Percentiles rank a stretch among this genome's conserved stretches.
Conservation (phyloP, 2,797 vertebrate genomes). For the Sebastes hopkinsi region DNA sequence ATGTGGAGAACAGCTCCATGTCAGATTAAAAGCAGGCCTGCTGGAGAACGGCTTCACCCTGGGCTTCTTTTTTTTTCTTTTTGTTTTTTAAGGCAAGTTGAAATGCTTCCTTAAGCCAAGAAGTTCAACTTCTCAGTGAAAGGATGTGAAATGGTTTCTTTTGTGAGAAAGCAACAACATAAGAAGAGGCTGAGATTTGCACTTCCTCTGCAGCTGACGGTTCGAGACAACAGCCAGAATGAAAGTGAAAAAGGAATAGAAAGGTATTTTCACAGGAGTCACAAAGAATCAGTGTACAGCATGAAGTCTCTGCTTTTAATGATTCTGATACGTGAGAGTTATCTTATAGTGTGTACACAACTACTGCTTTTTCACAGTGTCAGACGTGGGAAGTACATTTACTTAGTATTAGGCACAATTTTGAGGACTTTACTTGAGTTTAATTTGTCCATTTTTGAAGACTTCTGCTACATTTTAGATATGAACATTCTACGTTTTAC, state of each 20-base stretch:
- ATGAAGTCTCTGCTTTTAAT: neutral
- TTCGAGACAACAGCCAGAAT: neutral
- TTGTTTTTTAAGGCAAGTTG: neutral
- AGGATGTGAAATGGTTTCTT: neutral
- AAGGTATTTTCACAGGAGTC: neutral
- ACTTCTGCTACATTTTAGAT: neutral
- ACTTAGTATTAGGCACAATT: neutral
- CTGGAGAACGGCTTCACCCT: neutral
- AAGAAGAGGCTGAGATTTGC: neutral
- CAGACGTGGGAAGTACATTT: neutral
- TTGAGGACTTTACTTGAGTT: neutral
- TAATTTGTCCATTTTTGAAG: too few species aligned
- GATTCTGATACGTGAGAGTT: neutral
- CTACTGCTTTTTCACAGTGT: neutral
- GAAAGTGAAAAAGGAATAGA: neutral
- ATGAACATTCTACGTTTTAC: neutral
- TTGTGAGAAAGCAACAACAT: neutral
- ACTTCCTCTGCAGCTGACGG: neutral
- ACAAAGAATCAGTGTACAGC: neutral
- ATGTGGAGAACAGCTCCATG: conserved; percentile 2
- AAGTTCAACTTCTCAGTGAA: neutral
- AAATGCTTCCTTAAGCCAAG: neutral
- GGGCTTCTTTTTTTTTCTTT: neutral
- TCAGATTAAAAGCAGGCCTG: neutral
- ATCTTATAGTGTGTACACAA: neutral